Conservation (phyloP, 1,140 invertebrate genomes). For the Coenobita brevimanus region DNA sequence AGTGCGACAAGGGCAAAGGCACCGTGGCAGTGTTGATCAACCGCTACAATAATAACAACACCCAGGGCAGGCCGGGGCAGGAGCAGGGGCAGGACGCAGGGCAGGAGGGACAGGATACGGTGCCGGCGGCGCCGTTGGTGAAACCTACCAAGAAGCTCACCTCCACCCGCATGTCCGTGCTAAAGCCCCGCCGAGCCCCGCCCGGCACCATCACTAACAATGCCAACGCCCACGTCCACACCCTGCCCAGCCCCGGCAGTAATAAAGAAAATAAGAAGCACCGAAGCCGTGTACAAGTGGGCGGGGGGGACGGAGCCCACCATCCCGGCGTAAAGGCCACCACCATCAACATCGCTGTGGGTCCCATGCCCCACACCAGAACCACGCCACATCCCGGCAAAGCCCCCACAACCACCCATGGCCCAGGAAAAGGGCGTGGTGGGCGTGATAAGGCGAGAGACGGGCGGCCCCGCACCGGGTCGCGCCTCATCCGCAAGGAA, state of each 20-base stretch:
- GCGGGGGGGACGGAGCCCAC: not conserved
- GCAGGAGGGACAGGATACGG: no score
- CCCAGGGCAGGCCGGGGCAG: not conserved
- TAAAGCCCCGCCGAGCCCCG: conserved; percentile 9
- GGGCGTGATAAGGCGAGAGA: not conserved
- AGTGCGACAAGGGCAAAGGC: conserved; percentile 39
- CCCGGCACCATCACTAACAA: not conserved
- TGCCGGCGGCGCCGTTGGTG: not conserved
- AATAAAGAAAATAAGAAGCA: conserved; percentile 55
- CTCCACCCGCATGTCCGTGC: conserved; percentile 50
- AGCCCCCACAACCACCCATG: not conserved
- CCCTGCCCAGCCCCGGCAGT: not conserved
- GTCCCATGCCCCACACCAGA: conserved; percentile 31
- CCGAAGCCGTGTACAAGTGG: conserved; percentile 44
- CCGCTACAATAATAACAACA: conserved; percentile 22
- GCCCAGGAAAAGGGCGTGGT: not conserved
- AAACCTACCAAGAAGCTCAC: conserved; percentile 49
- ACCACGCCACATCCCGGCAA: not conserved
- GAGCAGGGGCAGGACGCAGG: not conserved
- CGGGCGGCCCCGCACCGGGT: conserved; percentile 27
- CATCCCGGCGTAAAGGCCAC: conserved; percentile 38
- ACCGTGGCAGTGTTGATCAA: conserved; percentile 51
- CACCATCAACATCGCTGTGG: conserved; percentile 57
- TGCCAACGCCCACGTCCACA: not conserved
- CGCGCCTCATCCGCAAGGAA: conserved; percentile 57